Base-by-base conservation (phyloP, 1,140 invertebrate species). In the Halictus rubicundus region DNA sequence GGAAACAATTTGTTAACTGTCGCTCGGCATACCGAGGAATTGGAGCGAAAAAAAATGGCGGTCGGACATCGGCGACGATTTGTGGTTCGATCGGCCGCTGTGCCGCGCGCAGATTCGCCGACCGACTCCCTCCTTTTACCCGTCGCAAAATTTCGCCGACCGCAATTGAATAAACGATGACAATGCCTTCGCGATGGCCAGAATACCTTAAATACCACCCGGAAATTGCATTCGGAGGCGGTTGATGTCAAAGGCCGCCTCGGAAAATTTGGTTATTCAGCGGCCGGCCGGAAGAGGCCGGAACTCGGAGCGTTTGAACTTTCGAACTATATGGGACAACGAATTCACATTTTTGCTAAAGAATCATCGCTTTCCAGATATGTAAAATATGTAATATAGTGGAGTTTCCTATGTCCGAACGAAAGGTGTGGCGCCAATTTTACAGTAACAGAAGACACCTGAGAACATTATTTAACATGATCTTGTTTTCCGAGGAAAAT, bases 181-280 rank as follows among this genome's bases (percentile, higher is more conserved):
- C 52, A 54, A 54, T 54, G 21, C 52, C 21, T 54, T 54, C 52
- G 52, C 21, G 21, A 54, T n/a, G 52, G 52, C 19, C 19, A 21
- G 21, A 54, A 54, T 54, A 54, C 19, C 52, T 54, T 54, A 54
- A 54, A 54, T 54, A n/a, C 21, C 52, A 54, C n/a, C 52, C 16
- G 21, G 52, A 54, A 54, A 61, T 61, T 61, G 59, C 12, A 61
- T 32, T 61, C 25, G 25, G 59, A 14, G 23, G 25, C 46, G 12
- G 21, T 32, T 32, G 32, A 77, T 60, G 59, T 61, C 65, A 68
- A 75, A 75, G 54, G 32, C 14, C 1, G 2, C 37, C 37, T 14
- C 39, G 66, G 66, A 69, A 78, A 64, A 78, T 65, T 78, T 37
- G 66, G 61, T 70, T 78, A 37, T 71, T 64, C 42, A 78, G 32